A percentile compares a stretch with the other conserved stretches of the same genome.
phyloP scores from a whole-genome alignment of 2,797 vertebrate genomes.

The Zenarchopterus dispar region DNA sequence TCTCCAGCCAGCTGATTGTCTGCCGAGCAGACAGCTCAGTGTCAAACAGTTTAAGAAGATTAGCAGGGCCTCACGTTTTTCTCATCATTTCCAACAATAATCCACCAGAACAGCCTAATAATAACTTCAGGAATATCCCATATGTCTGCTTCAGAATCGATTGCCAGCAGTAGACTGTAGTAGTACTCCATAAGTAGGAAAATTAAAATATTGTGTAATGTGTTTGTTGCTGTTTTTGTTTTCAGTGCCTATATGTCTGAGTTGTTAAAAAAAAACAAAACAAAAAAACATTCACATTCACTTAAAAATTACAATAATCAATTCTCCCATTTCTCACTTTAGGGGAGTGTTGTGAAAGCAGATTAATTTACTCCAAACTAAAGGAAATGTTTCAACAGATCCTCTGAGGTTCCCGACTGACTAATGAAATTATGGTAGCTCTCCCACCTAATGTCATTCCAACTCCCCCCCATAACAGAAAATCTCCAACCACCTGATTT shows the following conservation, averaged over 20 bases:
- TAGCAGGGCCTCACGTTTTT: slow-evolving; percentile 75
- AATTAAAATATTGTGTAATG: slow-evolving; percentile 36
- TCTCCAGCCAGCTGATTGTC: slow-evolving; percentile 67
- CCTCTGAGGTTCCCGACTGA: slow-evolving; percentile 77
- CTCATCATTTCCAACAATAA: slow-evolving; percentile 66
- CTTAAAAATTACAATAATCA: slow-evolving; percentile 53
- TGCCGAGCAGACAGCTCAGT: slow-evolving; percentile 79
- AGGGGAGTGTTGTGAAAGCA: slow-evolving; percentile 67
- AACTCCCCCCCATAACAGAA: slow-evolving; percentile 76
- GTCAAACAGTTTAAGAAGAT: slow-evolving; percentile 80
- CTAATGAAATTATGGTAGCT: slow-evolving; percentile 84
- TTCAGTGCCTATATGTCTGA: slow-evolving; percentile 26
- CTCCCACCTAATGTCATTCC: slow-evolving; percentile 81
- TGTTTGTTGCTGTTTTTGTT: slow-evolving; percentile 1
- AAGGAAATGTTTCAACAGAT: slow-evolving; percentile 82
- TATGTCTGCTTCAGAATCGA: slow-evolving; percentile 36
- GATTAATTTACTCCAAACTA: slow-evolving; percentile 79
- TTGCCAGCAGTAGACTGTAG: slow-evolving; percentile 12
- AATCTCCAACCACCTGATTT: slow-evolving; percentile 87
- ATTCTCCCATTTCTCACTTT: slow-evolving; percentile 53
- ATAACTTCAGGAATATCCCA: slow-evolving; percentile 40
- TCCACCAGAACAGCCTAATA: slow-evolving; percentile 64
- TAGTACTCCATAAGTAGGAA: slow-evolving; percentile 17
- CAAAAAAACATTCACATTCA: slow-evolving; percentile 19
- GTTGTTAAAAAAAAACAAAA: slow-evolving; percentile 36